Evolutionary conservation across 2,888 invertebrate species (phyloP).

Genomic region (Chrysina gloriosa): DNA sequence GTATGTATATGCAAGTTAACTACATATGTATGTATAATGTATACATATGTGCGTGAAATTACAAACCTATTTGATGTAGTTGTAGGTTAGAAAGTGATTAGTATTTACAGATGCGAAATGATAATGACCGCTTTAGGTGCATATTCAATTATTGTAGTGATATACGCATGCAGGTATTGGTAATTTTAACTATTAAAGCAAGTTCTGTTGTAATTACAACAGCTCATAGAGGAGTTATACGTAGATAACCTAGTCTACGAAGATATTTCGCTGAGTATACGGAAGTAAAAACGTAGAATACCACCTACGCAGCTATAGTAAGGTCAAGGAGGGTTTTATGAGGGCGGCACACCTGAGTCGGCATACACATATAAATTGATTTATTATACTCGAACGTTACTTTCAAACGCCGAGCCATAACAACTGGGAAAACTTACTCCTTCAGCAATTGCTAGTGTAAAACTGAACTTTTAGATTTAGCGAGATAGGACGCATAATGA

Average conservation of each 20-base stretch:
- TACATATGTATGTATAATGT: no score
- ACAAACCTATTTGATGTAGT: neutral
- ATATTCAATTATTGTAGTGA: neutral
- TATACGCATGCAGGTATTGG: neutral
- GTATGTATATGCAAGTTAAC: no score
- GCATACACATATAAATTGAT: slow-evolving; percentile 42
- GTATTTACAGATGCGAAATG: neutral
- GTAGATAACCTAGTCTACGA: slow-evolving; percentile 29
- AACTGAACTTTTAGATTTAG: slow-evolving; percentile 19
- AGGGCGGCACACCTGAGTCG: slow-evolving; percentile 53
- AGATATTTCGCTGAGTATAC: slow-evolving; percentile 41
- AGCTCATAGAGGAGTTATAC: slow-evolving; percentile 15
- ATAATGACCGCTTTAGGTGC: neutral
- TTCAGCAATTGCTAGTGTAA: neutral
- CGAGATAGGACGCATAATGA: slow-evolving; percentile 9
- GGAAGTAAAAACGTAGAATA: slow-evolving; percentile 48
- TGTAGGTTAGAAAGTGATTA: neutral
- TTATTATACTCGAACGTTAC: slow-evolving; percentile 38
- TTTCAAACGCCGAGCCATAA: slow-evolving; percentile 25
- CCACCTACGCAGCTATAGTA: slow-evolving; percentile 46
- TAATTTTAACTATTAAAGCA: neutral
- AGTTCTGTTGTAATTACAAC: slow-evolving; percentile 1
- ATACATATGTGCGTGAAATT: neutral
- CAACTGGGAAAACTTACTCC: slow-evolving; percentile 23
- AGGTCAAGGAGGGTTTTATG: slow-evolving; percentile 53